These are phyloP conservation scores for Brachionus rotundiformis DNA, from an alignment of 1,140 invertebrate genomes.

Conservation along the genomic window DNA sequence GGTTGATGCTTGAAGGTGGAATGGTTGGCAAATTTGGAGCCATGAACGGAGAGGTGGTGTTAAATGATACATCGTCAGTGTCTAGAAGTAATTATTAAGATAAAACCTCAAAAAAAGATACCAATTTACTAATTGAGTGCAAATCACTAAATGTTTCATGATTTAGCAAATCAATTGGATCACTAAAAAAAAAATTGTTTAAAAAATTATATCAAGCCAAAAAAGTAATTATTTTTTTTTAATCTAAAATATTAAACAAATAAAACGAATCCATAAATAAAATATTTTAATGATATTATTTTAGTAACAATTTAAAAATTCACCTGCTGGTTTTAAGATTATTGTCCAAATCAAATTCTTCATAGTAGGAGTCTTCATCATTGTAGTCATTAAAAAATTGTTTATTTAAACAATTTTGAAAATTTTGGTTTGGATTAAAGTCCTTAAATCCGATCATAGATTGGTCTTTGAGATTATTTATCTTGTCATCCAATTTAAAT, in stretches of 20 bases:
- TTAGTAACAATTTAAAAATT: neutral
- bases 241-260: no score
- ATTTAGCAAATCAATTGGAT: slow-evolving; percentile 35
- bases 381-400: neutral
- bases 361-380: slow-evolving; percentile 21
- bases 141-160: slow-evolving; percentile 51
- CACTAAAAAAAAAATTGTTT: slow-evolving; percentile 7
- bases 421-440: neutral
- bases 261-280: neutral
- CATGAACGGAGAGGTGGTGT: neutral
- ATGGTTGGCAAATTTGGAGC: slow-evolving; percentile 16
- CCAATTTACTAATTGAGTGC: slow-evolving; percentile 28
- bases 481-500: neutral
- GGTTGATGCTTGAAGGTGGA: neutral
- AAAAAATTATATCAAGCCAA: neutral
- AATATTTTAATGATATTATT: neutral
- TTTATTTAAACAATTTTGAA: neutral
- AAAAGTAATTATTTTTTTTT: no score
- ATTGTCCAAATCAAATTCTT: slow-evolving; percentile 27
- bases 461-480: neutral
- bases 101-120: neutral
- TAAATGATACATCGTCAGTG: slow-evolving; percentile 33
- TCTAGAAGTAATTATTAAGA: neutral
- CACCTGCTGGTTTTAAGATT: neutral
- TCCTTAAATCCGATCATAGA: neutral